Percentiles rank a stretch among this genome's conserved stretches.
These are phyloP conservation scores for Origma solitaria DNA, from an alignment of 2,113 vertebrate species.

Conservation along the genomic window DNA sequence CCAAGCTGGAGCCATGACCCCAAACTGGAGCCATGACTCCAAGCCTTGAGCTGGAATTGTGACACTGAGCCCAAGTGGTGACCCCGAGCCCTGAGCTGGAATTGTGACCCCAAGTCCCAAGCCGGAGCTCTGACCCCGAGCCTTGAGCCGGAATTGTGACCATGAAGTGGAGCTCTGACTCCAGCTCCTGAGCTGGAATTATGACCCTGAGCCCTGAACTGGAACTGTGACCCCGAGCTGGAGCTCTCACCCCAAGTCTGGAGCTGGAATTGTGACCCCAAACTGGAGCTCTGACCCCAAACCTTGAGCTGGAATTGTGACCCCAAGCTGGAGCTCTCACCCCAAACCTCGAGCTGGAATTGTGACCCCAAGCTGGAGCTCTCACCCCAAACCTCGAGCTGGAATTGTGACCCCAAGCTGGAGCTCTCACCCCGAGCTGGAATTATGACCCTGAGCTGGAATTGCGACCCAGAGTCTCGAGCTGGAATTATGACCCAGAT, in stretches of 20 bases:
- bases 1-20: neutral
- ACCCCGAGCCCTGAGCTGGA: neutral
- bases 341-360: neutral
- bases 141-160: neutral
- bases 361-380: neutral
- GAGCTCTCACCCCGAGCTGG: neutral
- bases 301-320: neutral
- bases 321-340: neutral
- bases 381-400: neutral
- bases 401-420: too few species aligned
- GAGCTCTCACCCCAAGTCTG: neutral
- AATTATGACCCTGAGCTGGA: neutral
- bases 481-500: too few species aligned
- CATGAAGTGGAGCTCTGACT: fast-evolving
- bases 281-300: neutral
- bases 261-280: too few species aligned
- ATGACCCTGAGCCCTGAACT: too few species aligned
- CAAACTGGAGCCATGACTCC: neutral
- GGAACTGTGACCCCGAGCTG: neutral
- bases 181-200: too few species aligned
- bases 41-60: too few species aligned
- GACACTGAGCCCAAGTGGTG: too few species aligned
- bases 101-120: neutral
- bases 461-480: neutral
- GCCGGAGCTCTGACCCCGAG: fast-evolving